Evolutionary conservation across 2,888 invertebrate genomes (phyloP).

Genomic region (Sesia bembeciformis): DNA sequence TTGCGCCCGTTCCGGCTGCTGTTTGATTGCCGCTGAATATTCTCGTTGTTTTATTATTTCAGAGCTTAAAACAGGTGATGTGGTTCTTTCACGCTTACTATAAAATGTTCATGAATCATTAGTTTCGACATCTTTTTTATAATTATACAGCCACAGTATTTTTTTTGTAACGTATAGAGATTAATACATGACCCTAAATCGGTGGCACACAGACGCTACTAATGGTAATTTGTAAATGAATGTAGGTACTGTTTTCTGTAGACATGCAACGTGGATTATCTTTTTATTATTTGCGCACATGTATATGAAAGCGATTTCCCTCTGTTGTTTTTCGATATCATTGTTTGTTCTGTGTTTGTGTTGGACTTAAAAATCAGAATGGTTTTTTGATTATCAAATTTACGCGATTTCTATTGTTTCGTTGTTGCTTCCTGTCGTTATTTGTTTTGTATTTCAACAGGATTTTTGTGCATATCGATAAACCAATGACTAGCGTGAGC

Average conservation of each 20-base stretch:
- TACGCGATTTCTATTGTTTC: background rate
- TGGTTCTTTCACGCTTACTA: background rate
- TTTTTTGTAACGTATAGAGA: background rate
- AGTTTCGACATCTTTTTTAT: background rate
- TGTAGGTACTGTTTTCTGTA: conserved; percentile 25
- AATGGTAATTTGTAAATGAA: conserved; percentile 24
- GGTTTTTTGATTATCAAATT: conserved; percentile 4
- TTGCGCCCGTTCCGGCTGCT: conserved; percentile 30
- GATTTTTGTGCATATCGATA: background rate
- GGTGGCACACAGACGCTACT: conserved; percentile 17
- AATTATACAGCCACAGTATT: too few relatives aligned
- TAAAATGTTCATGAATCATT: background rate
- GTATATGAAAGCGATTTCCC: conserved; percentile 29
- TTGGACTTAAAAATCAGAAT: conserved; percentile 29
- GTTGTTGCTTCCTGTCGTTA: background rate
- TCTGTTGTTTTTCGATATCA: conserved; percentile 35
- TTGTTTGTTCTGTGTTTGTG: conserved; percentile 29
- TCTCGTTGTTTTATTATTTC: conserved; percentile 15
- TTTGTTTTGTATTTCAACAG: background rate
- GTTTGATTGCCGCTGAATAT: conserved; percentile 47
- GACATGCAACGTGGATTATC: conserved; percentile 26
- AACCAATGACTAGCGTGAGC: background rate
- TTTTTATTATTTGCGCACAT: conserved; percentile 23
- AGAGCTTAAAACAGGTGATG: background rate
- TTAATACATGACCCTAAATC: background rate